phyloP scores from a whole-genome alignment of 2,797 vertebrate genomes.

The Carapus acus region DNA sequence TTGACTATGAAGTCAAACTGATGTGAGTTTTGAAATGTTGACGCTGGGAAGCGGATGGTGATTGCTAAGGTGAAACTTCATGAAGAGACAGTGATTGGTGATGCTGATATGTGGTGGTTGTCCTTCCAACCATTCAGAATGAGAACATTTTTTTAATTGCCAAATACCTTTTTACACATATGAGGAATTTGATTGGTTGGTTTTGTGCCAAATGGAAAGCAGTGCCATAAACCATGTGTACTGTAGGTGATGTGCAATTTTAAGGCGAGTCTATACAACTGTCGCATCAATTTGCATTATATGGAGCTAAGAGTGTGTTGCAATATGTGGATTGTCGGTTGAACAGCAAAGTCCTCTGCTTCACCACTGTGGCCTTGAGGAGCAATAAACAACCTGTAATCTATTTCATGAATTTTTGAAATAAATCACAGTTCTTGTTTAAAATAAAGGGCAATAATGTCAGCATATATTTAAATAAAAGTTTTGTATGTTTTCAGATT shows the following conservation, averaged over 20 bases:
- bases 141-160: too few species aligned
- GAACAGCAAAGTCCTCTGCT: constrained; percentile 46
- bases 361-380: constrained; percentile 46
- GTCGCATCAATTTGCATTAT: constrained; percentile 13
- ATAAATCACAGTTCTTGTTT: constrained; percentile 41
- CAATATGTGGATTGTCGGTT: constrained; percentile 47
- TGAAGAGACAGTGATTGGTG: constrained; percentile 20
- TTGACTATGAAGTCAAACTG: constrained; percentile 22
- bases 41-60: constrained; percentile 1
- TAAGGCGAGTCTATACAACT: constrained; percentile 16
- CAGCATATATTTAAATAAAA: constrained; percentile 66
- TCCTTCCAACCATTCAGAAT: constrained; percentile 18
- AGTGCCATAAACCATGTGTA: too few species aligned
- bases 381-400: constrained; percentile 41
- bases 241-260: constrained; percentile 13
- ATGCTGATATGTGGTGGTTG: constrained; percentile 16
- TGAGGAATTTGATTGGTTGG: too few species aligned
- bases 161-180: too few species aligned
- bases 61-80: constrained; percentile 9
- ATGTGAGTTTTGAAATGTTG: constrained; percentile 16
- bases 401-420: constrained; percentile 46
- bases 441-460: constrained; percentile 38
- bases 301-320: constrained; percentile 16
- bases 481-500: constrained; percentile 72
- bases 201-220: too few species aligned